Percentiles rank a stretch among this genome's conserved stretches.
Conservation (phyloP, 2,797 vertebrate species). For the Tenualosa ilisha region DNA sequence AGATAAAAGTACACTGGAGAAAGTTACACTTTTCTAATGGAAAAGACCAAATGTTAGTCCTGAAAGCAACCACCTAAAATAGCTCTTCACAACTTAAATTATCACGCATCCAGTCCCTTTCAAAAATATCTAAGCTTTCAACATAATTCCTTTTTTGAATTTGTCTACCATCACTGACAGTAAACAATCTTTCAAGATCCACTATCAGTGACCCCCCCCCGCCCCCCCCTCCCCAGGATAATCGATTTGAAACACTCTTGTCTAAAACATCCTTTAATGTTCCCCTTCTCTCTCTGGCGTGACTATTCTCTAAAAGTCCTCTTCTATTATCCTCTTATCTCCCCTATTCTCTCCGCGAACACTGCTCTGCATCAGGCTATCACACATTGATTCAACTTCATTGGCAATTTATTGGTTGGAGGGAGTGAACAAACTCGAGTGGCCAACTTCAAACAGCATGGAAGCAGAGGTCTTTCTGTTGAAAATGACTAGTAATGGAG, state of each 20-base stretch:
- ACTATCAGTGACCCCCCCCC: constrained; percentile 28
- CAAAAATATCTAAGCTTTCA: constrained; percentile 29
- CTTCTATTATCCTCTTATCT: constrained; percentile 69
- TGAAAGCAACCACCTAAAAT: not conserved
- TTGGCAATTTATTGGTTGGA: constrained; percentile 35
- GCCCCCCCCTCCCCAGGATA: constrained; percentile 39
- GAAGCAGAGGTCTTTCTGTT: not conserved
- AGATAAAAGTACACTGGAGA: not conserved
- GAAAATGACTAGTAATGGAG: constrained; percentile 8
- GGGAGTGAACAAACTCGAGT: constrained; percentile 31
- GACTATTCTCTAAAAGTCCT: constrained; percentile 64
- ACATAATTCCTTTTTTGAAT: constrained; percentile 40
- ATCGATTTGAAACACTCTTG: constrained; percentile 69
- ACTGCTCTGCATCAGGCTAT: constrained; percentile 17
- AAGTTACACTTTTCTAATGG: not conserved
- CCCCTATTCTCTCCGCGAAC: constrained; percentile 35
- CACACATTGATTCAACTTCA: constrained; percentile 49
- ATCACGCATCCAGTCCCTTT: constrained; percentile 26
- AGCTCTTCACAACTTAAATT: constrained; percentile 26
- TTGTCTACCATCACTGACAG: constrained; percentile 31
- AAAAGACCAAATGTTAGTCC: not conserved
- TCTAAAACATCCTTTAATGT: constrained; percentile 72
- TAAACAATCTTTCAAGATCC: constrained; percentile 60
- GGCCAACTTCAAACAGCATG: constrained; percentile 31
- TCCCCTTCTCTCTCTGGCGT: constrained; percentile 63